Conservation (phyloP, 2,113 vertebrate genomes). For the Cryptoleucopteryx plumbea region DNA sequence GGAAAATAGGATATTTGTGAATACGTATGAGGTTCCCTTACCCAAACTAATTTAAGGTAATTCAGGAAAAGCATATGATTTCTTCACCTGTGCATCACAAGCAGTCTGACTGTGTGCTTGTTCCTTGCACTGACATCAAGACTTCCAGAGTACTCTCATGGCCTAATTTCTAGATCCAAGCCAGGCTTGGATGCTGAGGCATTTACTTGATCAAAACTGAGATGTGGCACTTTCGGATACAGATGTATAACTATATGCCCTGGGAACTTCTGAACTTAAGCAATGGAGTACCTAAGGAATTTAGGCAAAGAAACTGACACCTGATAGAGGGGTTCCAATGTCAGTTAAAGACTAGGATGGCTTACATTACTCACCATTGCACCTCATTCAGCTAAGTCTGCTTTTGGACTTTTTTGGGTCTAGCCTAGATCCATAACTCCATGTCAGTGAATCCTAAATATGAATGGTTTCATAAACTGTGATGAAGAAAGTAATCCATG, state of each 20-base stretch:
- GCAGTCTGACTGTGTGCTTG: neutral
- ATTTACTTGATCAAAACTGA: neutral
- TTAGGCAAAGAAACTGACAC: neutral
- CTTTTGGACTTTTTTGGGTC: neutral
- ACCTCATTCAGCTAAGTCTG: neutral
- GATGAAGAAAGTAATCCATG: neutral
- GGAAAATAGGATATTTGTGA: neutral
- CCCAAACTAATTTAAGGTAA: neutral
- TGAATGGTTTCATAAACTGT: neutral
- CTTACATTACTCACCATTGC: neutral
- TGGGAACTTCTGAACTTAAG: neutral
- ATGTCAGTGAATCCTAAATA: neutral
- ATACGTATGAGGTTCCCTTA: neutral
- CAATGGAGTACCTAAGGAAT: neutral
- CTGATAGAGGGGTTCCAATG: neutral
- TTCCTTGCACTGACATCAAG: neutral
- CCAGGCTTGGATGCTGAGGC: neutral
- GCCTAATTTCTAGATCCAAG: neutral
- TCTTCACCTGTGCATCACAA: neutral
- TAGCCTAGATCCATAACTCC: neutral
- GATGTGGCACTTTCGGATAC: neutral
- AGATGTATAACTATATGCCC: neutral
- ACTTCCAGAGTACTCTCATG: fast-evolving
- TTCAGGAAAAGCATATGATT: neutral
- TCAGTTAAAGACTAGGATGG: neutral